phyloP scores from a whole-genome alignment of 1,140 invertebrate species.

The Apis dorsata region DNA sequence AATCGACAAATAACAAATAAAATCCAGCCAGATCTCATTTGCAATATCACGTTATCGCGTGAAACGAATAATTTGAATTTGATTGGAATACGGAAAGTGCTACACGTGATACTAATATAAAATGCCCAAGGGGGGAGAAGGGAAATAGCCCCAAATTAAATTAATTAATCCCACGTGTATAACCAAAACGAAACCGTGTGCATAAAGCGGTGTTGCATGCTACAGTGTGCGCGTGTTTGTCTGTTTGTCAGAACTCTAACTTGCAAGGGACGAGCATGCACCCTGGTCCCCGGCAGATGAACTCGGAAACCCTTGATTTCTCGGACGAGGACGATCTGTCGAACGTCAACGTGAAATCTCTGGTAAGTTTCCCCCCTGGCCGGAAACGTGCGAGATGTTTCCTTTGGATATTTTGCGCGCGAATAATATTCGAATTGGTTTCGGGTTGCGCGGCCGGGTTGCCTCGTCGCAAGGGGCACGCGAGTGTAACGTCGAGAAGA shows the following conservation, averaged over 20 bases:
- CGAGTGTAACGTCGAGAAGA: neutral
- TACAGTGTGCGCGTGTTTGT: conserved; percentile 70
- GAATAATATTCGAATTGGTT: too few relatives aligned
- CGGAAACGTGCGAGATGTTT: conserved; percentile 14
- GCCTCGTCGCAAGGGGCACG: neutral
- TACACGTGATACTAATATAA: neutral
- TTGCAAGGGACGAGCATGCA: conserved; percentile 75
- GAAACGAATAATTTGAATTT: too few relatives aligned
- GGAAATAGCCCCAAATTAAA: too few relatives aligned
- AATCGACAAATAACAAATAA: too few relatives aligned
- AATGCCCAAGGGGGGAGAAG: neutral
- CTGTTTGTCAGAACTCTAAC: conserved; percentile 75
- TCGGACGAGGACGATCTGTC: conserved; percentile 80
- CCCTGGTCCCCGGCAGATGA: conserved; percentile 67
- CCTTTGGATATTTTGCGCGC: too few relatives aligned
- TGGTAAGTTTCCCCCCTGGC: conserved; percentile 74
- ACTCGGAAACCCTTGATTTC: conserved; percentile 75
- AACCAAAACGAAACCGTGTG: rapidly evolving
- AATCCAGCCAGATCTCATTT: too few relatives aligned
- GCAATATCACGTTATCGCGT: too few relatives aligned
- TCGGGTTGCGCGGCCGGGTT: neutral
- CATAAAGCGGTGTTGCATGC: conserved; percentile 58
- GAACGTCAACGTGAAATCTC: conserved; percentile 81
- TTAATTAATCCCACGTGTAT: neutral
- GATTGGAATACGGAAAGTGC: too few relatives aligned